Percentiles rank a stretch among this genome's conserved stretches.
Evolutionary conservation across 2,797 vertebrate genomes (phyloP).

Genomic region (Saguinus oedipus): DNA sequence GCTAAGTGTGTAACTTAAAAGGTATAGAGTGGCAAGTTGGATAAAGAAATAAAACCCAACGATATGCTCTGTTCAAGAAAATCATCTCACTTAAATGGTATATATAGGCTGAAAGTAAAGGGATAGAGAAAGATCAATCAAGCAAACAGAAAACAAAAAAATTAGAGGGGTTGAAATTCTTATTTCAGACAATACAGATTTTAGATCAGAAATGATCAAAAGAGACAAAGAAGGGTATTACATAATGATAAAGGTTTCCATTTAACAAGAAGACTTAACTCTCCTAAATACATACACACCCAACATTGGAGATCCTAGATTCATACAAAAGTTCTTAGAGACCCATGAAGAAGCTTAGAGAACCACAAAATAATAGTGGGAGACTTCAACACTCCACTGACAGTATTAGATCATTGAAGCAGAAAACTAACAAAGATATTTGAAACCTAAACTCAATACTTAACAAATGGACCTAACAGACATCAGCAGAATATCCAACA

Average conservation of each 20-base stretch:
- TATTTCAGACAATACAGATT: not conserved
- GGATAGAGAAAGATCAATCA: not conserved
- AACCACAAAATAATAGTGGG: not conserved
- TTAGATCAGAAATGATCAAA: not conserved
- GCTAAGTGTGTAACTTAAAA: not conserved
- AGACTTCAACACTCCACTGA: not conserved
- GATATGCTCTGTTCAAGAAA: not conserved
- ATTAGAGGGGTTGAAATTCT: not conserved
- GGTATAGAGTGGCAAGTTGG: not conserved
- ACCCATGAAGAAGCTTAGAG: not conserved
- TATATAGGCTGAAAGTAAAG: not conserved
- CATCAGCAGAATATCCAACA: not conserved
- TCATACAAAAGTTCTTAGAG: not conserved
- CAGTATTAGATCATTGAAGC: not conserved
- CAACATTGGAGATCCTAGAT: not conserved
- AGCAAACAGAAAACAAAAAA: not conserved
- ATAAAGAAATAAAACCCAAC: not conserved
- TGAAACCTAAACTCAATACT: not conserved
- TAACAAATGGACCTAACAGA: not conserved
- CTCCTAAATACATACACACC: not conserved
- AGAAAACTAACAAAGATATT: not conserved
- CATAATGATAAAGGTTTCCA: not conserved
- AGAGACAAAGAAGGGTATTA: not conserved
- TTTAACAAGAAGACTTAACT: not conserved
- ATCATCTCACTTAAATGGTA: not conserved